Percentiles rank a stretch among this genome's conserved stretches.
These are phyloP conservation scores for Mya arenaria DNA, from an alignment of 1,140 invertebrate genomes.

Conservation along the genomic window DNA sequence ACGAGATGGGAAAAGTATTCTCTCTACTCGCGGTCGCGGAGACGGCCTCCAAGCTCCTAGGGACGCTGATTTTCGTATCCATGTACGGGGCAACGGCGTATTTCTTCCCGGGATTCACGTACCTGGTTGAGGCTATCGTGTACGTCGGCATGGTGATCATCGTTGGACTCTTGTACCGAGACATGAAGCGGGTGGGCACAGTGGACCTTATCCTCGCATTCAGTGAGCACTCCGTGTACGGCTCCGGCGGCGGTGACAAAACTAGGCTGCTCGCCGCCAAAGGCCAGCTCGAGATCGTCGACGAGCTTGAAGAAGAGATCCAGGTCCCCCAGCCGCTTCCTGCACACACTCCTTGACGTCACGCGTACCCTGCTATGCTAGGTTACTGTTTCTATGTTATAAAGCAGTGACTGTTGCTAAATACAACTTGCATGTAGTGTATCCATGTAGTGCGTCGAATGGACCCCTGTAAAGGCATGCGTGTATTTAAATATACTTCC, in stretches of 20 bases:
- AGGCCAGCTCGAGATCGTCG: slow-evolving; percentile 55
- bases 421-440: no score
- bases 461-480: no score
- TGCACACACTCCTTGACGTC: slow-evolving; percentile 59
- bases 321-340: slow-evolving; percentile 51
- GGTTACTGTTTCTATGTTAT: no score
- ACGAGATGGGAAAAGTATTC: slow-evolving; percentile 76
- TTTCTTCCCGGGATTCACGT: slow-evolving; percentile 73
- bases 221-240: slow-evolving; percentile 45
- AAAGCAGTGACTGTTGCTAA: no score
- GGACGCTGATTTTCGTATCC: slow-evolving; percentile 75
- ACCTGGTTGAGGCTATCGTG: slow-evolving; percentile 70
- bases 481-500: no score
- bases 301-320: slow-evolving; percentile 61
- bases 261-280: not conserved
- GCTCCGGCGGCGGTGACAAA: slow-evolving; percentile 6
- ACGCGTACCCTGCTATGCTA: no score
- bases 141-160: slow-evolving; percentile 66
- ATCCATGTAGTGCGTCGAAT: no score
- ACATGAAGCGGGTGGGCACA: slow-evolving; percentile 59
- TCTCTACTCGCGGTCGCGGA: slow-evolving; percentile 75
- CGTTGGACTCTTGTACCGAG: slow-evolving; percentile 61
- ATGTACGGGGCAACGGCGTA: slow-evolving; percentile 75
- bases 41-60: slow-evolving; percentile 77
- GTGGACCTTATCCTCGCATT: slow-evolving; percentile 62